Base-by-base conservation (phyloP, 1,140 invertebrate species). In the Trichonephila clavata region DNA sequence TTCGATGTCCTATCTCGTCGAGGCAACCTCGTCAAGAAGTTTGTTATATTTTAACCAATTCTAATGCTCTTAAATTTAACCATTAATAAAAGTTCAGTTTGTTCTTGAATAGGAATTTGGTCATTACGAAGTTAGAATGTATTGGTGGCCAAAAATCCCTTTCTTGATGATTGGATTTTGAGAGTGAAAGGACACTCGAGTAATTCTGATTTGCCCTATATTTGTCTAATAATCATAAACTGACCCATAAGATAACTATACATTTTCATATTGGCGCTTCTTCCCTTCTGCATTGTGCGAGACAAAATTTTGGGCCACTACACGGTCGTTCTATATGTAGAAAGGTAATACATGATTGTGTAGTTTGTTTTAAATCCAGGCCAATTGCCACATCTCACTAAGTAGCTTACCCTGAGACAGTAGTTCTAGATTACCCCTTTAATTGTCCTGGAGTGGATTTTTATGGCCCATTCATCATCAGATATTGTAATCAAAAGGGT, bases 401-500 rank as follows among this genome's bases (percentile, higher is more conserved):
- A 39, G 43, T 32, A 77, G 24, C 24, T 8, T 84, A 21, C 81
- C 81, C 14, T 16, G 10, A 21, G 81, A 84, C 63, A n/a, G n/a
- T n/a, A n/a, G n/a, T n/a, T n/a, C n/a, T n/a, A n/a, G n/a, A n/a
- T n/a, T n/a, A n/a, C n/a, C n/a, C n/a, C n/a, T n/a, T n/a, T n/a
- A n/a, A n/a, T n/a, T n/a, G 80, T 16, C 20, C 43, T 20, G 27
- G 84, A 2, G 84, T 86, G 21, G 60, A 61, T 61, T 63, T 86
- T 18, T 86, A 59, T 61, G 84, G 59, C 16, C 59, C 59, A 59
- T 86, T 86, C 63, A 60, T 86, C 21, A 86, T 86, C 8, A 27
- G n/a, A 61, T 86, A 86, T 63, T 7, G 27, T 57, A 32, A 16
- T 27, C 59, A 86, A 13, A n/a, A 86, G 27, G 84, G 84, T 59